phyloP scores from a whole-genome alignment of 1,140 invertebrate species.

The Pseudomyrmex flavicornis region DNA sequence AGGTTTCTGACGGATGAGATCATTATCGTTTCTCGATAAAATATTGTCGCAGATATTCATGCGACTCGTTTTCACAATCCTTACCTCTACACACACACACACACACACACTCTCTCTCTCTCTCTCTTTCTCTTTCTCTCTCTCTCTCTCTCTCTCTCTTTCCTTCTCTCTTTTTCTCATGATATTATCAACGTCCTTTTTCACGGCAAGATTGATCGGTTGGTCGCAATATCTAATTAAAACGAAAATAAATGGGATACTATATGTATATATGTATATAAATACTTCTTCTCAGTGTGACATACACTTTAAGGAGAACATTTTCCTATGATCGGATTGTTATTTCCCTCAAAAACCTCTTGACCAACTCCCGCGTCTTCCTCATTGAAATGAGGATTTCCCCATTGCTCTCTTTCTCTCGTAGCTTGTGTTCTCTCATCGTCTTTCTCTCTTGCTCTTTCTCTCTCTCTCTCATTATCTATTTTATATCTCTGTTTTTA shows the following conservation, averaged over 20 bases:
- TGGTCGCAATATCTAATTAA: conserved; percentile 8
- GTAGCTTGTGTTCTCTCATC: not conserved
- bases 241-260: conserved; percentile 15
- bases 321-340: conserved; percentile 16
- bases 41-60: not conserved
- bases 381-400: conserved; percentile 44
- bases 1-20: conserved; percentile 66
- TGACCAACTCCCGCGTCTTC: conserved; percentile 44
- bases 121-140: not conserved
- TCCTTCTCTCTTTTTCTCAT: not conserved
- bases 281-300: not conserved
- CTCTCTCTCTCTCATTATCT: conserved; percentile 39
- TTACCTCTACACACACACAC: not conserved
- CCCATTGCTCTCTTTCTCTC: conserved; percentile 26
- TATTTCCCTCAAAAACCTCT: conserved; percentile 63
- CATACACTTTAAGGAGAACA: conserved; percentile 8
- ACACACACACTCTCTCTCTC: no score
- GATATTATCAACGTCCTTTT: not conserved
- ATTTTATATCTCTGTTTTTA: conserved; percentile 72
- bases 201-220: not conserved
- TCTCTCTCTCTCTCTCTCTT: no score
- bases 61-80: not conserved
- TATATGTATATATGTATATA: not conserved
- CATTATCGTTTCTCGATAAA: conserved; percentile 36
- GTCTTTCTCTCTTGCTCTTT: not conserved